Percentiles rank a stretch among this genome's conserved stretches.
Conservation (phyloP, 2,113 vertebrate species). For the Accipiter virgatus region DNA sequence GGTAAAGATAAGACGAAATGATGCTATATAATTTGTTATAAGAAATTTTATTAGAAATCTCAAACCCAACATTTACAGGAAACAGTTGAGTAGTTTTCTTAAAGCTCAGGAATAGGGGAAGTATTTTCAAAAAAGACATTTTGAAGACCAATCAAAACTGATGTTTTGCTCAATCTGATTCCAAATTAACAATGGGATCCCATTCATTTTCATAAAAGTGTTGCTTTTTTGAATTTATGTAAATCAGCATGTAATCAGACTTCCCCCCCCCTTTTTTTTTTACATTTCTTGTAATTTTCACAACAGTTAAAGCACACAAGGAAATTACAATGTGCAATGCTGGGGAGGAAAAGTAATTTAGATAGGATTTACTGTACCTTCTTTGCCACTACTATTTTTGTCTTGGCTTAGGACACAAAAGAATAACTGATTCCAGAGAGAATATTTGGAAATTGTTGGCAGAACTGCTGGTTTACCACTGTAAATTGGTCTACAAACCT, state of each 20-base stretch:
- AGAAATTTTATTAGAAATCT: not conserved
- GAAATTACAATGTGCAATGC: not conserved
- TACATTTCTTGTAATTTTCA: not conserved
- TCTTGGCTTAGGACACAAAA: not conserved
- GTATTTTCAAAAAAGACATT: not conserved
- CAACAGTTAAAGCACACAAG: not conserved
- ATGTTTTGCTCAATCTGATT: not conserved
- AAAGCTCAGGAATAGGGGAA: not conserved
- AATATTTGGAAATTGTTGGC: not conserved
- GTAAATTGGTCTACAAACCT: not conserved
- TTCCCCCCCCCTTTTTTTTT: not conserved
- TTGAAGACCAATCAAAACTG: not conserved
- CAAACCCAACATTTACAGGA: not conserved
- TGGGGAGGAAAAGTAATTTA: not conserved
- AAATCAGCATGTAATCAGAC: not conserved
- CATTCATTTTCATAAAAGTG: not conserved
- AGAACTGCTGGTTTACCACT: not conserved
- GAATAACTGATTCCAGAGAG: not conserved
- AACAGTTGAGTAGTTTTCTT: not conserved
- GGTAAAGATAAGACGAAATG: not conserved
- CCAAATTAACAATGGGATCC: not conserved
- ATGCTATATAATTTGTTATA: not conserved
- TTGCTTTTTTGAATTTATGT: not conserved
- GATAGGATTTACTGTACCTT: not conserved
- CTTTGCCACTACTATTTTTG: not conserved